Percentiles rank a stretch among this genome's conserved stretches.
phyloP scores from a whole-genome alignment of 2,888 invertebrate genomes.

The Eilema sororculum region DNA sequence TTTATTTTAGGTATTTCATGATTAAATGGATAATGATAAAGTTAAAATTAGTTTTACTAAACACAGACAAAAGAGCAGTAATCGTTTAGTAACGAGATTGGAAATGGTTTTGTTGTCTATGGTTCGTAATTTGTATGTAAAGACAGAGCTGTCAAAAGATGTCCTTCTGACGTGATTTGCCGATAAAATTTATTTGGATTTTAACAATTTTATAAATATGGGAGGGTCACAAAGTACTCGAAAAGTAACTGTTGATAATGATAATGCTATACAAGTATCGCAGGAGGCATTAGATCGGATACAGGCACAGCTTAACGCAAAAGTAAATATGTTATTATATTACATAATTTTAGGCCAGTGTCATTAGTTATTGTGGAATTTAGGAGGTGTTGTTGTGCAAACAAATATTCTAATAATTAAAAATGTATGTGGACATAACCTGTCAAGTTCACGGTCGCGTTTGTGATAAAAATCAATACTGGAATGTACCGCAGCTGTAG shows the following conservation, averaged over 20 bases:
- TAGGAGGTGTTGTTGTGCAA: constrained; percentile 45
- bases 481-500: constrained; percentile 31
- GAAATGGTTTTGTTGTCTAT: constrained; percentile 29
- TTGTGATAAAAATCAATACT: constrained; percentile 29
- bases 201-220: constrained; percentile 80
- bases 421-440: constrained; percentile 8
- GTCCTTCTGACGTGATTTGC: constrained; percentile 80
- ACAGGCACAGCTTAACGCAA: constrained; percentile 76
- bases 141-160: constrained; percentile 67
- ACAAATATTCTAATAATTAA: constrained; percentile 15
- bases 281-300: constrained; percentile 83
- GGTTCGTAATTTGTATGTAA: constrained; percentile 24
- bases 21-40: not conserved
- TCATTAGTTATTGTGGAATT: constrained; percentile 69
- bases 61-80: constrained; percentile 13
- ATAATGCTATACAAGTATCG: constrained; percentile 83
- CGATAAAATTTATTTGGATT: constrained; percentile 71
- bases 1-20: not conserved
- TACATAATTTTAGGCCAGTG: constrained; percentile 85
- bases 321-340: constrained; percentile 78
- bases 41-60: not conserved
- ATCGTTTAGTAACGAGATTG: not conserved
- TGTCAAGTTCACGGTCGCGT: constrained; percentile 14
- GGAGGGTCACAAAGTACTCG: constrained; percentile 87
- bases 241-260: constrained; percentile 82